Percentiles rank a stretch among this genome's conserved stretches.
These are phyloP conservation scores for Gymnoscopelus braueri DNA, from an alignment of 2,797 vertebrate species.

Conservation along the genomic window DNA sequence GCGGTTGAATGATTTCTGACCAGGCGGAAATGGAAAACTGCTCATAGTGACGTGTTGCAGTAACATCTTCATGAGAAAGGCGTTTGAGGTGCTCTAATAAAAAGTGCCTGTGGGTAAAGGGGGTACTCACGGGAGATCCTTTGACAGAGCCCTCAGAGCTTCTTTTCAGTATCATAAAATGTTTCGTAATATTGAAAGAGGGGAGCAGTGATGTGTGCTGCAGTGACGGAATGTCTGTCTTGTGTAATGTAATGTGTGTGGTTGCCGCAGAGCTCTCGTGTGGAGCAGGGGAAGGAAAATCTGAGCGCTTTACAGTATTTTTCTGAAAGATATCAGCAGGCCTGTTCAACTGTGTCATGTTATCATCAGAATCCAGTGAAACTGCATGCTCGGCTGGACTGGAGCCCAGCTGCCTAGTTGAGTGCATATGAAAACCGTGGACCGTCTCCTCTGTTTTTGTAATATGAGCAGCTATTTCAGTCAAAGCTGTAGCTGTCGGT, in stretches of 20 bases:
- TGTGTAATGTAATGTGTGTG: slow-evolving; percentile 29
- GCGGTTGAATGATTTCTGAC: slow-evolving; percentile 44
- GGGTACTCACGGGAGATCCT: slow-evolving; percentile 9
- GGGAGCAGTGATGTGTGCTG: slow-evolving; percentile 28
- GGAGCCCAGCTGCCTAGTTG: slow-evolving; percentile 16
- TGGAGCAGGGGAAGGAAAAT: slow-evolving; percentile 32
- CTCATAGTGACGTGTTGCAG: slow-evolving; percentile 23
- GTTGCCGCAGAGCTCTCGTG: slow-evolving; percentile 35
- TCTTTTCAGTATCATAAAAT: slow-evolving; percentile 27
- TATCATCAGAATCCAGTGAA: slow-evolving; percentile 6
- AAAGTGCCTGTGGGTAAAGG: slow-evolving; percentile 4
- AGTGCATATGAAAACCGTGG: slow-evolving; percentile 1
- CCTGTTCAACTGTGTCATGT: slow-evolving; percentile 9
- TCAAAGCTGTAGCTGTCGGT: slow-evolving; percentile 14
- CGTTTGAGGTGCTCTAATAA: slow-evolving; percentile 26
- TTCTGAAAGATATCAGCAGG: slow-evolving; percentile 34
- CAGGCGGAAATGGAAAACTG: slow-evolving; percentile 17
- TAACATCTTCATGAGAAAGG: slow-evolving; percentile 14
- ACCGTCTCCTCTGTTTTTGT: slow-evolving; percentile 22
- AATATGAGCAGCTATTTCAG: slow-evolving; percentile 27
- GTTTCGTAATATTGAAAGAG: slow-evolving; percentile 43
- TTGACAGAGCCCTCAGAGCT: slow-evolving; percentile 23
- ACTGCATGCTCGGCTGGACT: slow-evolving; percentile 19
- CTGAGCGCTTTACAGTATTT: slow-evolving; percentile 16
- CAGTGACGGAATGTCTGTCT: slow-evolving; percentile 21